Conservation (phyloP, 2,113 vertebrate genomes). For the Podarcis raffonei region DNA sequence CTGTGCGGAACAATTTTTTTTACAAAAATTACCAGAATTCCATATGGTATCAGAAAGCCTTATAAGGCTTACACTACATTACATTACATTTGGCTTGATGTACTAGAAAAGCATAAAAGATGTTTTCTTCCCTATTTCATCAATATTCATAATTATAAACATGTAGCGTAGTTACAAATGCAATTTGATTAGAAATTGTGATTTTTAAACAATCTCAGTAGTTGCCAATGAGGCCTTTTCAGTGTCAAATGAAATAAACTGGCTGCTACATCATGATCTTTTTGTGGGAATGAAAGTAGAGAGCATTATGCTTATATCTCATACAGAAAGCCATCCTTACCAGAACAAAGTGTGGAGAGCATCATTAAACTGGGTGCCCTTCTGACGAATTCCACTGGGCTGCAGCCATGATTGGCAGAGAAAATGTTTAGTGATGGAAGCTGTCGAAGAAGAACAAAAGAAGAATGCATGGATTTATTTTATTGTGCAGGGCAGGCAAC, state of each 20-base stretch:
- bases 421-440: slow-evolving; percentile 83
- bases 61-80: neutral
- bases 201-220: neutral
- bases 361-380: slow-evolving; percentile 83
- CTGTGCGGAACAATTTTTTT: slow-evolving; percentile 68
- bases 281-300: neutral
- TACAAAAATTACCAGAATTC: slow-evolving; percentile 8
- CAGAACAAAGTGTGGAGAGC: slow-evolving; percentile 84
- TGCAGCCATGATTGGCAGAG: slow-evolving; percentile 86
- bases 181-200: slow-evolving; percentile 4
- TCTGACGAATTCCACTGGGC: slow-evolving; percentile 81
- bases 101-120: slow-evolving; percentile 1
- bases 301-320: neutral
- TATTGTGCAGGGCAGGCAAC: neutral
- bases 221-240: neutral
- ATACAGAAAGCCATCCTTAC: slow-evolving; percentile 66
- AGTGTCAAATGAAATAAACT: neutral
- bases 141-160: neutral
- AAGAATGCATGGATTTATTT: neutral
- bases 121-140: neutral
- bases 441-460: slow-evolving; percentile 69
- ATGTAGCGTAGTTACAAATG: neutral
- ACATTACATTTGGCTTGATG: neutral
- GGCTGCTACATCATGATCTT: neutral
- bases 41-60: slow-evolving; percentile 4